phyloP scores from a whole-genome alignment of 2,113 vertebrate species.

The Rhineura floridana region DNA sequence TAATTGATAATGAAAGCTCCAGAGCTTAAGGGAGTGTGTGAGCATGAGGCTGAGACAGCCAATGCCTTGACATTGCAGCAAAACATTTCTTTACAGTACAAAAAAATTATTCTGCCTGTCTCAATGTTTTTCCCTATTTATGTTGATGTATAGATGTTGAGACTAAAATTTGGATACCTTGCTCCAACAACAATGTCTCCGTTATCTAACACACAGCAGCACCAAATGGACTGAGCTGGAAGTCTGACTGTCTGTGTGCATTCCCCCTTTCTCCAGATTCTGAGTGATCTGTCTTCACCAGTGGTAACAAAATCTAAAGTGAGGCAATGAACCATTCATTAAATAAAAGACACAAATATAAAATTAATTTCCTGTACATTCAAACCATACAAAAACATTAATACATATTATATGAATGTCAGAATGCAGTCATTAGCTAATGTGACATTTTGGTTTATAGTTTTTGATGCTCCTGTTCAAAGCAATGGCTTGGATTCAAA shows the following conservation, averaged over 20 bases:
- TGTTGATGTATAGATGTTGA: not conserved
- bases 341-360: not conserved
- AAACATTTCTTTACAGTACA: not conserved
- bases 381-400: not conserved
- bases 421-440: not conserved
- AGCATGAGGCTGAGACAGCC: not conserved
- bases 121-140: not conserved
- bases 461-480: not conserved
- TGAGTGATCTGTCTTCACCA: constrained; percentile 90
- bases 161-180: constrained; percentile 81
- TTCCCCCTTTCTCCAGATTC: constrained; percentile 91
- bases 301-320: constrained; percentile 92
- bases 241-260: constrained; percentile 93
- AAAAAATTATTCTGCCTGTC: not conserved
- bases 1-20: not conserved
- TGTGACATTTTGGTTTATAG: not conserved
- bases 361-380: not conserved
- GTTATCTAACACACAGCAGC: constrained; percentile 92
- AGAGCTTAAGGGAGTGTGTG: not conserved
- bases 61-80: not conserved
- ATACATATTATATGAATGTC: not conserved
- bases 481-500: not conserved
- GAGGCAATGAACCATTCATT: not conserved
- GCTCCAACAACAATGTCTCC: constrained; percentile 92
- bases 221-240: constrained; percentile 97